A percentile compares a stretch with the other conserved stretches of the same genome.
Conservation (phyloP, 2,888 invertebrate species). For the Adineta ricciae region DNA sequence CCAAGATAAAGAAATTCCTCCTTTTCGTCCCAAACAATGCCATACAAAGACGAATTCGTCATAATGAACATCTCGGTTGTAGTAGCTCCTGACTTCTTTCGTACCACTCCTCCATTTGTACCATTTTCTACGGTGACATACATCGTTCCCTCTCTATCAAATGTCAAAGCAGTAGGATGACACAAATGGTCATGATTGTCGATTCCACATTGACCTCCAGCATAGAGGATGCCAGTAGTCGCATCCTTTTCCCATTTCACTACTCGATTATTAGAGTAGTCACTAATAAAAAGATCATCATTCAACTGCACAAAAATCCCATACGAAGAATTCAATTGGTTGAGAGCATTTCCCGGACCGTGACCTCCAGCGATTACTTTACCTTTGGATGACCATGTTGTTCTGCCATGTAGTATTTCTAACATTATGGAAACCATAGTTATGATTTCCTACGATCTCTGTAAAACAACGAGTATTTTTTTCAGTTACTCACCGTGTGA, state of each 20-base stretch:
- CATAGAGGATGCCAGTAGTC: background rate
- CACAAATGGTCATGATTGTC: background rate
- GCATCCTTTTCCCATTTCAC: background rate
- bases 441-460: too few species aligned
- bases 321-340: background rate
- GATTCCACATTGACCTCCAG: background rate
- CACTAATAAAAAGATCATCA: background rate
- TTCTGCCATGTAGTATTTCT: too few species aligned
- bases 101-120: background rate
- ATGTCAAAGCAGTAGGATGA: background rate
- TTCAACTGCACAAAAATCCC: background rate
- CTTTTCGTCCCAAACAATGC: background rate
- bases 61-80: background rate
- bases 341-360: background rate
- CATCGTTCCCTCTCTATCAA: background rate
- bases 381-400: background rate
- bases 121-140: background rate
- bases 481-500: too few species aligned
- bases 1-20: background rate
- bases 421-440: too few species aligned
- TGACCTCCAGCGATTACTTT: background rate
- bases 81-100: background rate
- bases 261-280: background rate
- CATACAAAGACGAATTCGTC: background rate
- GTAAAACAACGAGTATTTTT: too few species aligned